Percentiles rank a stretch among this genome's conserved stretches.
Conservation (phyloP, 37 sponge, comb jelly and placozoan genomes). For the Cliona cf. orientalis region DNA sequence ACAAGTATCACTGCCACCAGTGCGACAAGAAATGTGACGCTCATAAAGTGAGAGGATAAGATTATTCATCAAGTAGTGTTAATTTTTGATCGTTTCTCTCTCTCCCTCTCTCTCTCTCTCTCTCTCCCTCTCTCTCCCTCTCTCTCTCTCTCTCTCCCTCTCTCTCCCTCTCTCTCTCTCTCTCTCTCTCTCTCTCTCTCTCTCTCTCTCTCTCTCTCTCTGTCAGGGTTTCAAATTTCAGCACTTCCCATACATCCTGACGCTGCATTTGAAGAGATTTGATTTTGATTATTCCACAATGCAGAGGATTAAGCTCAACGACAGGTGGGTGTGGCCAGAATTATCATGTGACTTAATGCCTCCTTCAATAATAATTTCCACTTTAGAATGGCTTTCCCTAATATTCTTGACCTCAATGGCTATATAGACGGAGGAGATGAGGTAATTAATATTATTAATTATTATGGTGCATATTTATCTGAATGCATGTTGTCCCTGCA, state of each 20-base stretch:
- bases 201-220: constrained; percentile 10
- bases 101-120: constrained; percentile 39
- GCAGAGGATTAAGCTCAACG: constrained; percentile 96
- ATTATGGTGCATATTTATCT: no score
- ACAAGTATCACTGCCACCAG: constrained; percentile 92
- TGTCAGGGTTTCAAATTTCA: constrained; percentile 83
- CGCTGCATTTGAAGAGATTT: constrained; percentile 94
- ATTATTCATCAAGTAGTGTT: no score
- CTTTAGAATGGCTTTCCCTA: constrained; percentile 85
- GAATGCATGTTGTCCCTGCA: no score
- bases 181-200: constrained; percentile 4
- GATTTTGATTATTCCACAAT: constrained; percentile 92
- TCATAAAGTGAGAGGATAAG: constrained; percentile 90
- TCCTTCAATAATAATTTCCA: background rate
- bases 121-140: constrained; percentile 44
- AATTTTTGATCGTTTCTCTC: no score
- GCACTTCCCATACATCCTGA: constrained; percentile 88
- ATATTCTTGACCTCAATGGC: constrained; percentile 67
- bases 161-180: constrained; percentile 39
- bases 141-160: constrained; percentile 38
- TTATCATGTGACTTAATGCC: background rate
- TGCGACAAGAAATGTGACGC: constrained; percentile 91
- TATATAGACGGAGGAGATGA: constrained; percentile 71
- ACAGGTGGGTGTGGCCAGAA: no score
- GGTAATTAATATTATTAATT: no score